Evolutionary conservation across 2,113 vertebrate genomes (phyloP), one percentile per base, ranked within the genome.

Genomic region (Hemibagrus wyckioides): DNA sequence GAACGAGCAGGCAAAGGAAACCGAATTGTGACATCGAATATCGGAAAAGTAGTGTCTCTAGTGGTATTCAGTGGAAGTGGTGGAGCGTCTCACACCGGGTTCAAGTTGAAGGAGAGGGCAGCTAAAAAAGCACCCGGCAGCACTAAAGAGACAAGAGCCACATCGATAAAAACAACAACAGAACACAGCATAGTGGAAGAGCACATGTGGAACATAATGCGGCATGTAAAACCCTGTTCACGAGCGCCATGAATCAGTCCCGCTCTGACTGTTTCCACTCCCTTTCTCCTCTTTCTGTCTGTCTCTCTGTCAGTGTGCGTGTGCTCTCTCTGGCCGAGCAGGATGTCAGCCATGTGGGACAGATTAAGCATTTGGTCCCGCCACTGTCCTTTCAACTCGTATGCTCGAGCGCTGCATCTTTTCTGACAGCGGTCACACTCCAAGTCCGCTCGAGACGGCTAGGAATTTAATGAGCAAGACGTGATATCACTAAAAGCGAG

Each of bases 341-440:
- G 80, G 83, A 83, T 63, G 83, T 89, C 86, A 82, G 59, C 79
- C 92, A 91, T 90, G 89, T 92, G 89, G 90, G 87, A 89, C 75
- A 56, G 63, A 91, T 92, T 91, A 92, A n/a, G 56, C 14, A 65
- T 25, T 50, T 13, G 84, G 82, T 90, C 52, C 86, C 86, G 79
- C 88, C 87, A 89, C 88, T 88, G 90, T 92, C 92, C 88, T 87
- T 82, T 90, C 63, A 85, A 85, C 71, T 86, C 81, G 80, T 59
- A 52, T 33, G 61, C 52, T 83, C 50, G 44, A 44, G 52, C n/a
- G 1, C 77, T 82, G 84, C 83, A 71, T 85, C 65, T 63, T 67
- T 80, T 90, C 73, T 87, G 87, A 85, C 77, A 88, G 83, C 56
- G 25, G 82, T 82, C 86, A 36, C 73, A 80, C 86, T 76, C 65